These are phyloP conservation scores for Ceratothoa steindachneri DNA, from an alignment of 2,888 invertebrate genomes.

Conservation along the genomic window DNA sequence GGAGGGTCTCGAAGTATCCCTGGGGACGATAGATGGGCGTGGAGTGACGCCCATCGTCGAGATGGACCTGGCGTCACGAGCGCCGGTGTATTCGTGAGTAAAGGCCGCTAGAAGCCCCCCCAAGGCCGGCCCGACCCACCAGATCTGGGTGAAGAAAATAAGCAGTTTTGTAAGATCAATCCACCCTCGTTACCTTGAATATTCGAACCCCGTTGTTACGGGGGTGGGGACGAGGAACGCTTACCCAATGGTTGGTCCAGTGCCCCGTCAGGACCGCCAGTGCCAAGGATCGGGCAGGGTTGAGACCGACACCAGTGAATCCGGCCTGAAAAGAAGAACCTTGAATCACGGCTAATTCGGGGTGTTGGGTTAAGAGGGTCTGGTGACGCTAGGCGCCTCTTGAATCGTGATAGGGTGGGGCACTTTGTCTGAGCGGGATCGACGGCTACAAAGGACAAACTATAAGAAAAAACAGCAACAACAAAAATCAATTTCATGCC, in stretches of 20 bases:
- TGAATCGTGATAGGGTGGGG: too few species aligned
- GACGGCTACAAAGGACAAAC: too few species aligned
- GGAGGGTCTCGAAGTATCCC: constrained; percentile 28
- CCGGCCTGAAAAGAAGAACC: constrained; percentile 30
- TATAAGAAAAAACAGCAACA: too few species aligned
- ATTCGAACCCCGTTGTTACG: too few species aligned
- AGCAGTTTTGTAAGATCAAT: not conserved
- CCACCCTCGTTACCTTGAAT: too few species aligned
- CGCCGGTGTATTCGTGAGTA: constrained; percentile 39
- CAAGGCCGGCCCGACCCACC: constrained; percentile 33
- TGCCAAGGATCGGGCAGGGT: constrained; percentile 32
- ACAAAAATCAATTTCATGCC: too few species aligned
- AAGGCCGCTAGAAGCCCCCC: constrained; percentile 38
- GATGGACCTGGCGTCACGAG: constrained; percentile 19
- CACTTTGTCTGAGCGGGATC: too few species aligned
- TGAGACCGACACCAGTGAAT: constrained; percentile 31
- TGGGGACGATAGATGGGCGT: constrained; percentile 9
- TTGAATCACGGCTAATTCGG: not conserved
- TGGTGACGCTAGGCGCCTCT: too few species aligned
- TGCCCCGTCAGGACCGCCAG: constrained; percentile 27
- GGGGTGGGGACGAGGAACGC: too few species aligned
- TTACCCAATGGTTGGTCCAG: constrained; percentile 35
- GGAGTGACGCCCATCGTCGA: not conserved
- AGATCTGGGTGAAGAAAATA: constrained; percentile 20
- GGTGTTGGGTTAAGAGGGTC: not conserved